A percentile compares a stretch with the other conserved stretches of the same genome.
These are phyloP conservation scores for Suillia variegata DNA, from an alignment of 2,888 invertebrate species.

Conservation along the genomic window DNA sequence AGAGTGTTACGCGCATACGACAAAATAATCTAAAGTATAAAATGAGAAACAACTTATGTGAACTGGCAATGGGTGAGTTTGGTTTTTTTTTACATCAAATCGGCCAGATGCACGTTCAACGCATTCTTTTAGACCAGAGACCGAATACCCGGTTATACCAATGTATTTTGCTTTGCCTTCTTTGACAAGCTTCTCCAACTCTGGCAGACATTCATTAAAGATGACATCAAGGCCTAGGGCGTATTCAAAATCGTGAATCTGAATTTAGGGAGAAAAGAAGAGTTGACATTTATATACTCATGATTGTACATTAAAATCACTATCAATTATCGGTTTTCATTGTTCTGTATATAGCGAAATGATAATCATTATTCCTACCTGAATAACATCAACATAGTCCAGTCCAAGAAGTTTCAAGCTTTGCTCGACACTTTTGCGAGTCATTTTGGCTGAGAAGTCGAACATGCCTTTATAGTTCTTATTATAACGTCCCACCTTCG, in stretches of 20 bases:
- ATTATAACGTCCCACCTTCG: conserved; percentile 89
- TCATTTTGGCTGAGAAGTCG: conserved; percentile 81
- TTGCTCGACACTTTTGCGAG: conserved; percentile 74
- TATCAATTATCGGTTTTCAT: no score
- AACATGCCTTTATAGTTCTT: conserved; percentile 75
- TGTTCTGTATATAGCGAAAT: no score
- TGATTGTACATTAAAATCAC: no score
- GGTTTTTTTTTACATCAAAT: conserved; percentile 55
- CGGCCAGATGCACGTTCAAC: conserved; percentile 67
- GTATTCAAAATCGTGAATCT: conserved; percentile 95
- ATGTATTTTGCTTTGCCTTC: conserved; percentile 78
- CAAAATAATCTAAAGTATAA: conserved; percentile 56
- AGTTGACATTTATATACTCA: no score
- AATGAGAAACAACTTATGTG: no score
- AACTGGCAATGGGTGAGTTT: no score
- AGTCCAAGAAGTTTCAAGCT: conserved; percentile 76
- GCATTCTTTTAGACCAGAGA: conserved; percentile 76
- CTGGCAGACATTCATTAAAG: conserved; percentile 84
- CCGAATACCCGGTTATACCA: conserved; percentile 86
- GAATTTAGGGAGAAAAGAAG: no score
- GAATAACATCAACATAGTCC: conserved; percentile 86
- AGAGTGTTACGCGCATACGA: conserved; percentile 82
- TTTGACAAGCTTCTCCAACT: conserved; percentile 74
- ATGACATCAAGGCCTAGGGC: conserved; percentile 76
- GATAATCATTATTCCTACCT: no score